Percentiles rank a stretch among this genome's conserved stretches.
phyloP scores from a whole-genome alignment of 2,888 invertebrate genomes.

The Noctua comes region DNA sequence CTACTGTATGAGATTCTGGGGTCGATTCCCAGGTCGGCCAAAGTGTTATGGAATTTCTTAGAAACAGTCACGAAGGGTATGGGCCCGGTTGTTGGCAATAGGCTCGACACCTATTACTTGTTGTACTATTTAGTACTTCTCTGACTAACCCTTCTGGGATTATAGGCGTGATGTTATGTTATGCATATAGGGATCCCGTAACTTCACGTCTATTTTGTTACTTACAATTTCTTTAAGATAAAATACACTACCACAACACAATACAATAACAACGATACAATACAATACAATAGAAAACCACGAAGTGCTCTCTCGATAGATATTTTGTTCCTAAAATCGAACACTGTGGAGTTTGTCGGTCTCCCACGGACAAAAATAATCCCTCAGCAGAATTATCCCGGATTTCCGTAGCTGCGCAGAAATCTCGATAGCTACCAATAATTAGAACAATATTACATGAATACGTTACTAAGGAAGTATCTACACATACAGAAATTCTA shows the following conservation, averaged over 20 bases:
- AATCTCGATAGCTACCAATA: neutral
- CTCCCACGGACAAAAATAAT: neutral
- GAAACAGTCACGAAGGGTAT: neutral
- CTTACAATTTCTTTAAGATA: neutral
- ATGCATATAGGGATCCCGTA: neutral
- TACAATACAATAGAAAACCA: neutral
- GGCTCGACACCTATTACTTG: neutral
- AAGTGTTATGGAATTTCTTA: neutral
- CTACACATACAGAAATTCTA: neutral
- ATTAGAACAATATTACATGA: neutral
- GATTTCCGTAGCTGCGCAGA: neutral
- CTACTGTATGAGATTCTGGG: accelerated
- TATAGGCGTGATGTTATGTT: neutral
- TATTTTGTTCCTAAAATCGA: neutral
- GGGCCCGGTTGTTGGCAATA: neutral
- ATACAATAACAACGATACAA: neutral
- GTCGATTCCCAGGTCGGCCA: neutral
- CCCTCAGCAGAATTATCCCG: neutral
- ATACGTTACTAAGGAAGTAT: neutral
- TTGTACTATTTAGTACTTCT: neutral
- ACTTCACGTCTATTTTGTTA: neutral
- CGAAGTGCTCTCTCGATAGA: neutral
- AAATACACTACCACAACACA: neutral
- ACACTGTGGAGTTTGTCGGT: neutral
- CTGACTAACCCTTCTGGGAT: neutral